Evolutionary conservation across 2,797 vertebrate species (phyloP).

Genomic region (Knipowitschia caucasica): DNA sequence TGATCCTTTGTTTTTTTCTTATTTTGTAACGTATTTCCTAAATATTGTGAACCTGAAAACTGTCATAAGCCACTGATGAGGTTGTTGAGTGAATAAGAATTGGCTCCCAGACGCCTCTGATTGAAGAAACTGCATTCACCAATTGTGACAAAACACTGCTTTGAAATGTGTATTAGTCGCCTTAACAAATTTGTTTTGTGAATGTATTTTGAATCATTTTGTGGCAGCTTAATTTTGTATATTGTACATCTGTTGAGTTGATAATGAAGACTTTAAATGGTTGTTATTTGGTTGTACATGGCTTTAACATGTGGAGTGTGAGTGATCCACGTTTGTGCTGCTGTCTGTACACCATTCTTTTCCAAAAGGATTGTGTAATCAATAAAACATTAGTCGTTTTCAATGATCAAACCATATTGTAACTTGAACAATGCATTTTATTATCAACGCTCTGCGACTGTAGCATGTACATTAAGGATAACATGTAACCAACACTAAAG

Average conservation of each 20-base stretch:
- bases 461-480: too few species aligned
- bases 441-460: too few species aligned
- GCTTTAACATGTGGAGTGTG: slow-evolving; percentile 20
- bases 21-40: slow-evolving; percentile 69
- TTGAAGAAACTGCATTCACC: slow-evolving; percentile 16
- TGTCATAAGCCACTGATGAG: not conserved
- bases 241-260: slow-evolving; percentile 40
- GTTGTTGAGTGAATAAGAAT: slow-evolving; percentile 5
- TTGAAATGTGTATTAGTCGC: not conserved
- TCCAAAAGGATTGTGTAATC: slow-evolving; percentile 11
- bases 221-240: slow-evolving; percentile 48
- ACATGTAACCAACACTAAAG: too few species aligned
- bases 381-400: not conserved
- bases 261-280: slow-evolving; percentile 34
- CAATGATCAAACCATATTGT: not conserved
- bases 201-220: slow-evolving; percentile 13
- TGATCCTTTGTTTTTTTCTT: too few species aligned
- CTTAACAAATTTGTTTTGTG: slow-evolving; percentile 16
- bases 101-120: slow-evolving; percentile 17
- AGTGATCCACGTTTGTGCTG: slow-evolving; percentile 17
- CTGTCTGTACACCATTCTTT: slow-evolving; percentile 6
- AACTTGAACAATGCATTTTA: not conserved
- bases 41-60: slow-evolving; percentile 12
- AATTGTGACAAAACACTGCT: not conserved
- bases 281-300: slow-evolving; percentile 27